Base-by-base conservation (phyloP, 2,888 invertebrate genomes). In the Cordilura impudica region DNA sequence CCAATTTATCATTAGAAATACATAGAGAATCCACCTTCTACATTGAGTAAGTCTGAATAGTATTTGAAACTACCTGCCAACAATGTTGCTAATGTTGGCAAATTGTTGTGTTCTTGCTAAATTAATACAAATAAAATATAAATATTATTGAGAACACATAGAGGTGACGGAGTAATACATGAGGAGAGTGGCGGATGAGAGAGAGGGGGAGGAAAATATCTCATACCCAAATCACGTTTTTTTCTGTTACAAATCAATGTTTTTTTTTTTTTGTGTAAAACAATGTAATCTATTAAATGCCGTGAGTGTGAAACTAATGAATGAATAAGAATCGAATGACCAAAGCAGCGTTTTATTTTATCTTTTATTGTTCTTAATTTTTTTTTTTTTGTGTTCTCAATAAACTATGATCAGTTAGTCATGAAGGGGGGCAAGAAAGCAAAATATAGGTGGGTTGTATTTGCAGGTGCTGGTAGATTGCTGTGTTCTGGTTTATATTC, bases 1-100 rank as follows among this genome's bases (percentile, higher is more conserved):
- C 26, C 35, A 61, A 63, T 71, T 54, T 19, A 39, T 60, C 60
- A 14, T 23, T 26, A 26, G 21, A 60, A 51, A 29, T 39, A 19
- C 16, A 23, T 35, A 49, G 49, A 47, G 45, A 29, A 49, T 66
- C 51, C 29, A 49, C 26, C 26, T 66, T 66, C 58, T 4, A 39
- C 35, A 39, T 39, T 3, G 6, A 3, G 4, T 39, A n/a, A 39
- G 35, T 39, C n/a, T 39, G 35, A 39, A 39, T 39, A 4, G 35
- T 39, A 39, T 39, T 39, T 39, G n/a, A 49, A 67, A 74, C 67
- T 53, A 70, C 63, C 76, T 77, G 77, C 35, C 54, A 78, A 78
- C 78, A 73, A 73, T 58, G 78, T 73, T 65, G 45, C 51, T 47
- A 60, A 69, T 54, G n/a, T 78, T 78, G 73, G 73, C 78, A 78